Conservation (phyloP, 37 sponge, comb jelly and placozoan species). For the Corticium candelabrum region DNA sequence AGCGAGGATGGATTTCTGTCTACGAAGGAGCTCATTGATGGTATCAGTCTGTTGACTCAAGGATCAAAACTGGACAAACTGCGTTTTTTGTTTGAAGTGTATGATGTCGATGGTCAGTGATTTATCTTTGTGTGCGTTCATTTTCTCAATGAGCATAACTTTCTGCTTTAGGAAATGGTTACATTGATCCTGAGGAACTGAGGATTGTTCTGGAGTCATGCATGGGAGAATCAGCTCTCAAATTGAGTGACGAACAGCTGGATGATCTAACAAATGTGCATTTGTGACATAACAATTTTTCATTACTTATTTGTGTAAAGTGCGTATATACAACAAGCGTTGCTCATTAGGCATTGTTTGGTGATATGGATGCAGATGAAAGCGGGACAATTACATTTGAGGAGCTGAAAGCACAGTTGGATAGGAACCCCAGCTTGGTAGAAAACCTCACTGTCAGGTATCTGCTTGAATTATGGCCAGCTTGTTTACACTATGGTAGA, state of each 20-base stretch:
- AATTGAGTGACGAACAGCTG: constrained; percentile 52
- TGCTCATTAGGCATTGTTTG: no score
- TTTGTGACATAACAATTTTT: neutral
- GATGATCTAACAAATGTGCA: constrained; percentile 43
- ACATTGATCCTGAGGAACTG: constrained; percentile 66
- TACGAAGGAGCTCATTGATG: constrained; percentile 71
- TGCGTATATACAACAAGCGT: no score
- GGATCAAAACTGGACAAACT: constrained; percentile 69
- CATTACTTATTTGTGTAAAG: constrained; percentile 31
- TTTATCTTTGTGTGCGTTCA: neutral
- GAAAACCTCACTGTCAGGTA: no score
- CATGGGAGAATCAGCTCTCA: constrained; percentile 60
- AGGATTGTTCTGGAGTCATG: constrained; percentile 68
- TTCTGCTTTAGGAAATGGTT: constrained; percentile 53
- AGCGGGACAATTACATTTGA: no score
- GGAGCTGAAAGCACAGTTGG: no score
- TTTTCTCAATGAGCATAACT: neutral
- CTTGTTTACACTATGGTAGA: no score
- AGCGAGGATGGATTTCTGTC: constrained; percentile 61
- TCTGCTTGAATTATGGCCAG: no score
- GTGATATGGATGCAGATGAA: no score
- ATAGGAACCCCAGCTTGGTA: no score
- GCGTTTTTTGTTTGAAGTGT: constrained; percentile 64
- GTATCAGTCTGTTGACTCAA: constrained; percentile 53
- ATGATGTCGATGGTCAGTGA: constrained; percentile 77